Conservation (phyloP, 2,113 vertebrate genomes). For the Rhinopithecus roxellana region DNA sequence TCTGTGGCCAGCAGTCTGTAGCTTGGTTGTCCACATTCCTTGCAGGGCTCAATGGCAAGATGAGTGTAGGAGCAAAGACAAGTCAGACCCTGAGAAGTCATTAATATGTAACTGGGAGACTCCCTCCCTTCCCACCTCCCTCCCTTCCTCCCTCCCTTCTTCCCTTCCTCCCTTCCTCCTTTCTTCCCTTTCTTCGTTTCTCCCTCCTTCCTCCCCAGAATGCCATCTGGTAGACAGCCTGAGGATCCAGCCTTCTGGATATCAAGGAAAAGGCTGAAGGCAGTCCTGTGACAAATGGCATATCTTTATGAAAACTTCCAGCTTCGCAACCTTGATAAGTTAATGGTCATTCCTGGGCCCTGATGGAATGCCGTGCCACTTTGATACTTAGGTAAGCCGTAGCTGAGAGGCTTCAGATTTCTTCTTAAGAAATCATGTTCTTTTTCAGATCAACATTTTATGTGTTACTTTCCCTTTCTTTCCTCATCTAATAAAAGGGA, state of each 20-base stretch:
- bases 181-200: background rate
- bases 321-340: background rate
- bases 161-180: no score
- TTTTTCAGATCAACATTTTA: background rate
- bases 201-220: background rate
- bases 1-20: background rate
- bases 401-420: background rate
- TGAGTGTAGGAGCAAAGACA: background rate
- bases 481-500: background rate
- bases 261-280: background rate
- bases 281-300: background rate
- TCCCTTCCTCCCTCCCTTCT: no score
- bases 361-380: background rate
- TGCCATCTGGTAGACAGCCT: background rate
- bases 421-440: background rate
- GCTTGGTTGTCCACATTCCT: background rate
- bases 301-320: background rate
- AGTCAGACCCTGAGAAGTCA: background rate
- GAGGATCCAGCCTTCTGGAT: background rate
- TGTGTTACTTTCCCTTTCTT: background rate
- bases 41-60: background rate
- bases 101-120: background rate
- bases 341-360: background rate
- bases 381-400: background rate
- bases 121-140: no score